phyloP scores from a whole-genome alignment of 2,113 vertebrate species.

The Mus pahari region DNA sequence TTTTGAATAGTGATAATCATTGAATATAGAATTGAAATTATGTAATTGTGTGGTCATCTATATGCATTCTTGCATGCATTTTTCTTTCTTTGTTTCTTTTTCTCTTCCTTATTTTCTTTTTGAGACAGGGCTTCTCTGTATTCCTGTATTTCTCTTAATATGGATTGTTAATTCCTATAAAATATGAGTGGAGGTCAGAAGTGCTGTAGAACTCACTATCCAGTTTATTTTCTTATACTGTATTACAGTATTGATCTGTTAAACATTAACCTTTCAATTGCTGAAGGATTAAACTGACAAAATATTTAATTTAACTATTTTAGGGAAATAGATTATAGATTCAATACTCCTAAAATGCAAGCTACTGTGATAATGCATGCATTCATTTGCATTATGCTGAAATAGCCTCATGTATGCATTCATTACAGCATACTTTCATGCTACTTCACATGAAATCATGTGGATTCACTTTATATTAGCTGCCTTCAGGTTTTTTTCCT shows the following conservation, averaged over 20 bases:
- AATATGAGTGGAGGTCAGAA: not conserved
- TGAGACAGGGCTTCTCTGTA: too few relatives aligned
- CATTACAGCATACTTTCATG: not conserved
- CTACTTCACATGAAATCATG: not conserved
- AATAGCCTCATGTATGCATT: not conserved
- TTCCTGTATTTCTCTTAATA: not conserved
- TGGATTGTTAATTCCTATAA: not conserved
- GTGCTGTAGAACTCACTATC: not conserved
- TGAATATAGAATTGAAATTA: not conserved
- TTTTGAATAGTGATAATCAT: not conserved
- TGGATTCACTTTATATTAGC: not conserved
- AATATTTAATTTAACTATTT: not conserved
- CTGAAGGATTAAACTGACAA: constrained; percentile 9
- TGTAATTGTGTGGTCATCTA: not conserved
- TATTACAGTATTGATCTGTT: not conserved
- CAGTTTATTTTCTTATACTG: not conserved
- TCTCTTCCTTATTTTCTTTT: too few relatives aligned
- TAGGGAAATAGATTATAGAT: not conserved
- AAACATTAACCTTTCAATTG: not conserved
- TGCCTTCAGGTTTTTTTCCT: not conserved
- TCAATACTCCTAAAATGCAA: not conserved
- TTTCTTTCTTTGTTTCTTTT: not conserved
- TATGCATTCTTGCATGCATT: fast-evolving
- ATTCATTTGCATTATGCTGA: not conserved
- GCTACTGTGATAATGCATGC: not conserved